These are phyloP conservation scores for Patella ulyssiponensis DNA, from an alignment of 2,888 invertebrate species.

Conservation along the genomic window DNA sequence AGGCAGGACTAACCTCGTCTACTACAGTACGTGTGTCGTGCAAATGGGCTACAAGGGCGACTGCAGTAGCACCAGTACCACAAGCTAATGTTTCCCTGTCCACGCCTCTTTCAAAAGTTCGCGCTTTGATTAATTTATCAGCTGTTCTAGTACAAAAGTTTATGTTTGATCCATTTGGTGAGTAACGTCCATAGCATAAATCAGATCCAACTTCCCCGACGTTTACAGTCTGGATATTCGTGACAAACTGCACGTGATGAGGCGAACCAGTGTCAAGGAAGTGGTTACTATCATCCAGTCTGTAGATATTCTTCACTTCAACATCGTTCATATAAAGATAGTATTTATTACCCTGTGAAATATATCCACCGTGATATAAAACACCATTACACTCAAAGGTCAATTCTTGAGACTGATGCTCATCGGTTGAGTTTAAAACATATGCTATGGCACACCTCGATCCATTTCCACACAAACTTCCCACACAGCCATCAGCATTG, in stretches of 20 bases:
- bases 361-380: constrained; percentile 28
- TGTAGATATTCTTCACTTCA: neutral
- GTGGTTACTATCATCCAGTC: constrained; percentile 27
- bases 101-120: constrained; percentile 53
- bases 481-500: constrained; percentile 42
- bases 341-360: neutral
- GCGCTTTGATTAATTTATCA: constrained; percentile 19
- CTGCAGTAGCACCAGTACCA: constrained; percentile 51
- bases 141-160: constrained; percentile 37
- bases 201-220: constrained; percentile 34
- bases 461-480: constrained; percentile 51
- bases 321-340: constrained; percentile 28
- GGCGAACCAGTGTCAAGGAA: constrained; percentile 49
- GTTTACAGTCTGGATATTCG: constrained; percentile 27
- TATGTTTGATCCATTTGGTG: constrained; percentile 38
- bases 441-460: constrained; percentile 45
- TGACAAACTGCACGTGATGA: constrained; percentile 46
- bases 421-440: neutral
- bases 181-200: constrained; percentile 29
- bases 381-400: constrained; percentile 38
- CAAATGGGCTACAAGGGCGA: constrained; percentile 31
- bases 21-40: neutral
- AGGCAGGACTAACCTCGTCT: neutral
- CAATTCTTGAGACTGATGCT: constrained; percentile 13
- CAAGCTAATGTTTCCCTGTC: constrained; percentile 52